Evolutionary conservation across 2,113 vertebrate genomes (phyloP), one percentile per base, ranked within the genome.

Genomic region (Euleptes europaea): DNA sequence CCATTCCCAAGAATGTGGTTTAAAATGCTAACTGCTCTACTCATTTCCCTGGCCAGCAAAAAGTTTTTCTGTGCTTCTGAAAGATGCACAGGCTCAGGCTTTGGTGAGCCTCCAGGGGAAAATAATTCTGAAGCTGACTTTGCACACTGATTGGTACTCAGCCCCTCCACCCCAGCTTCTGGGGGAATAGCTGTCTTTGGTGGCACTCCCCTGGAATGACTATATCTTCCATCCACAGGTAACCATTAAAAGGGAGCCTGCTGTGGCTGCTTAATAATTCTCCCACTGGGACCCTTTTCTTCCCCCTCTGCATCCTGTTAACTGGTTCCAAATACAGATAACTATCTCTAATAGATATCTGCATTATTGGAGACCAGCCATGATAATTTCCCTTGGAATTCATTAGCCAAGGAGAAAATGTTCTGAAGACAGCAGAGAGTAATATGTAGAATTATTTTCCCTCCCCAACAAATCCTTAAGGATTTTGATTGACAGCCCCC

Each of bases 401-500:
- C 42, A 60, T 63, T 44, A 79, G 38, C 47, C 19, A 57, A 51
- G 23, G n/a, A 65, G 26, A 66, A 19, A 10, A 44, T n/a, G 42
- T 74, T 83, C 63, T 57, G 40, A 82, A 17, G 42, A 33, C 23
- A 65, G 60, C 10, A 17, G 8, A 11, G n/a, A 84, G 57, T 26
- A 66, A 66, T 76, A 33, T 65, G 42, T 13, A 51, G 57, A 51
- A 76, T 31, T 73, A 31, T 63, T 28, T 40, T 40, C 23, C 17
- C 14, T 35, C 69, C 3, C 51, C 38, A 42, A 69, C 2, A 35
- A 44, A 42, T 14, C 54, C 88, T 75, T 11, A 67, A 40, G 3
- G 35, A 23, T 75, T 83, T 54, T 60, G 42, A 81, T 40, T 89
- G 88, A 70, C 83, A 81, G 69, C 17, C 63, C 35, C 69, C 79